A percentile compares a stretch with the other conserved stretches of the same genome.
phyloP scores from a whole-genome alignment of 2,888 invertebrate genomes.

The Eremobia ochroleuca region DNA sequence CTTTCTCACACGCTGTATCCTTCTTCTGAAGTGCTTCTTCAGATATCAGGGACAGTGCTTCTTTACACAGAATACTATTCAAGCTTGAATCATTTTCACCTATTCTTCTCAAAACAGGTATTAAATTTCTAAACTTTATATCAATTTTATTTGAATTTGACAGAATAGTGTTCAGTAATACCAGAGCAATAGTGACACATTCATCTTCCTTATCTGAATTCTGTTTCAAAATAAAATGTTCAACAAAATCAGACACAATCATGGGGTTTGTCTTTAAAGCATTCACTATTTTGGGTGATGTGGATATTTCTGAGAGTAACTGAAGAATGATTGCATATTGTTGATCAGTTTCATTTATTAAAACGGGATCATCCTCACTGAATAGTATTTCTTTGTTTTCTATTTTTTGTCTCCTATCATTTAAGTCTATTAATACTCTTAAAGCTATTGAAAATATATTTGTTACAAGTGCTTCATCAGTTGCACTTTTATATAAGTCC shows the following conservation, averaged over 20 bases:
- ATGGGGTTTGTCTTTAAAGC: constrained; percentile 85
- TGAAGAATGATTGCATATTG: constrained; percentile 87
- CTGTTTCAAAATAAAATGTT: constrained; percentile 81
- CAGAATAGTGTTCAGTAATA: constrained; percentile 85
- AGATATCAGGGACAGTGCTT: constrained; percentile 79
- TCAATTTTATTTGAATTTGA: constrained; percentile 75
- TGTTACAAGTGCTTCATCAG: constrained; percentile 71
- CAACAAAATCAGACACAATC: constrained; percentile 87
- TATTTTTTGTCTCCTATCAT: constrained; percentile 71
- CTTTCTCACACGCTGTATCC: constrained; percentile 90
- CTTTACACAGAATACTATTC: constrained; percentile 81
- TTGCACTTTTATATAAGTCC: constrained; percentile 75
- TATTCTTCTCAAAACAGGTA: constrained; percentile 77
- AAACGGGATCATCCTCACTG: constrained; percentile 81
- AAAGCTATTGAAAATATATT: constrained; percentile 80
- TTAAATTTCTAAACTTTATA: constrained; percentile 76
- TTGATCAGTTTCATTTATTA: constrained; percentile 78
- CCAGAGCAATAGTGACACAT: constrained; percentile 84
- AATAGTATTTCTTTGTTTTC: constrained; percentile 78
- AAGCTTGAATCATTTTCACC: constrained; percentile 71
- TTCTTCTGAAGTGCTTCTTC: constrained; percentile 69
- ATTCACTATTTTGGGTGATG: constrained; percentile 83
- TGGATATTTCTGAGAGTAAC: constrained; percentile 88
- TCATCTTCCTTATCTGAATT: constrained; percentile 78
- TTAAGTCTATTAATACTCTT: constrained; percentile 77